Percentiles rank a stretch among this genome's conserved stretches.
phyloP scores from a whole-genome alignment of 1,140 invertebrate species.

The Heliconius eleuchia region DNA sequence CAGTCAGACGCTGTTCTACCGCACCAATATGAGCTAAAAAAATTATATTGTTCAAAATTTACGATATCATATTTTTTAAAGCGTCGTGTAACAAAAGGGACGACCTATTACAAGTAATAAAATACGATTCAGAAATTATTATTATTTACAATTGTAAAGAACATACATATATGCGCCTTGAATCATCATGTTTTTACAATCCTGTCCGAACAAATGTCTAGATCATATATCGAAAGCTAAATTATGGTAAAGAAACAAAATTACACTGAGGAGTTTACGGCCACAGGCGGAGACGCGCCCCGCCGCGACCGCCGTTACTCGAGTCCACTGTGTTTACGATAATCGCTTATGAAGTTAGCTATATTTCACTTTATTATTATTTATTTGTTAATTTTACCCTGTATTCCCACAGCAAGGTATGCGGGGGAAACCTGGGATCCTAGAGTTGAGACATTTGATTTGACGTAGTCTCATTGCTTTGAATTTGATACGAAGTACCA shows the following conservation, averaged over 20 bases:
- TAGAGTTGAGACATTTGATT: neutral
- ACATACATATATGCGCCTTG: neutral
- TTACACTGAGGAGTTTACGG: neutral
- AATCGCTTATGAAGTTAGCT: slow-evolving; percentile 15
- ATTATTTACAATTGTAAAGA: neutral
- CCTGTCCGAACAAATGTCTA: slow-evolving; percentile 9
- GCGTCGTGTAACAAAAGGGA: too few relatives aligned
- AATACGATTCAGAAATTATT: too few relatives aligned
- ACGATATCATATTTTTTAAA: too few relatives aligned
- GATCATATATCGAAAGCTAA: slow-evolving; percentile 18
- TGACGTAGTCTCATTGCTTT: neutral
- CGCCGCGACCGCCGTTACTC: neutral
- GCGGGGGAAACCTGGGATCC: neutral
- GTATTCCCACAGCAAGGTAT: too few relatives aligned
- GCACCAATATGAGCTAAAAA: too few relatives aligned
- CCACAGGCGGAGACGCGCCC: neutral
- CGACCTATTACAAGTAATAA: too few relatives aligned
- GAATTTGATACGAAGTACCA: neutral
- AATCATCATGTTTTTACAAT: neutral
- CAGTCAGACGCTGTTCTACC: too few relatives aligned
- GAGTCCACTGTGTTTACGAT: slow-evolving; percentile 15
- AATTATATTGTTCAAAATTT: too few relatives aligned
- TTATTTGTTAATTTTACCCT: too few relatives aligned
- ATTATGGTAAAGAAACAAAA: slow-evolving; percentile 19
- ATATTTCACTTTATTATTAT: neutral